Evolutionary conservation across 1,140 invertebrate species (phyloP), one percentile per base, ranked within the genome.

Genomic region (Hyphantria cunea): DNA sequence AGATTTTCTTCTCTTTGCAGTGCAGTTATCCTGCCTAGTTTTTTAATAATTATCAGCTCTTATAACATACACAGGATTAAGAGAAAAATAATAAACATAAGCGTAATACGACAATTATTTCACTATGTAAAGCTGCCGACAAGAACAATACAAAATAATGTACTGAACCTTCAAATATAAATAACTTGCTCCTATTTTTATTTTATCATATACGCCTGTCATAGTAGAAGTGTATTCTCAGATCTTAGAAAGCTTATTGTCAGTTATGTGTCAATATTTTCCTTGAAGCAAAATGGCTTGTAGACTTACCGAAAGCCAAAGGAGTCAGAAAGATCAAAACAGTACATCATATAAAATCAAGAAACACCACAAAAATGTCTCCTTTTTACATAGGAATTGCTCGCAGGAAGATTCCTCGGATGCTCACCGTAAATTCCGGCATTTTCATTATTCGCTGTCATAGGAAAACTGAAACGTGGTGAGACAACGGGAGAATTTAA

Each of bases 401-500:
- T 68, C 34, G 37, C 64, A 41, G 54, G 25, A 49, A 78, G 70
- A 80, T 80, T 68, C 72, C 66, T 34, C 31, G 54, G 60, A 70
- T 61, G 61, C 45, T 72, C 66, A 68, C 54, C 55, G 72, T 64
- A 71, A 75, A 78, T 78, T 66, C 73, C 54, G 71, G 70, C 50
- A 76, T 84, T 84, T 86, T 82, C 76, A 85, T 86, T 86, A 80
- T 70, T 74, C 74, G 70, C 74, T 74, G 78, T 80, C 74, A 80
- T 76, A 80, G 72, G 67, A 78, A 82, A 84, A 78, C 72, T 76
- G 65, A 81, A 78, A 69, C 56, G 62, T 45, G 65, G 48, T 64
- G 62, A 66, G 68, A 77, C 74, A 84, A 70, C 62, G 68, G 37
- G 17, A 70, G 72, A 79, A 80, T 85, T 86, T 82, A 80, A 84